Evolutionary conservation across 2,888 invertebrate genomes (phyloP).

Genomic region (Petrolisthes manimaculis): DNA sequence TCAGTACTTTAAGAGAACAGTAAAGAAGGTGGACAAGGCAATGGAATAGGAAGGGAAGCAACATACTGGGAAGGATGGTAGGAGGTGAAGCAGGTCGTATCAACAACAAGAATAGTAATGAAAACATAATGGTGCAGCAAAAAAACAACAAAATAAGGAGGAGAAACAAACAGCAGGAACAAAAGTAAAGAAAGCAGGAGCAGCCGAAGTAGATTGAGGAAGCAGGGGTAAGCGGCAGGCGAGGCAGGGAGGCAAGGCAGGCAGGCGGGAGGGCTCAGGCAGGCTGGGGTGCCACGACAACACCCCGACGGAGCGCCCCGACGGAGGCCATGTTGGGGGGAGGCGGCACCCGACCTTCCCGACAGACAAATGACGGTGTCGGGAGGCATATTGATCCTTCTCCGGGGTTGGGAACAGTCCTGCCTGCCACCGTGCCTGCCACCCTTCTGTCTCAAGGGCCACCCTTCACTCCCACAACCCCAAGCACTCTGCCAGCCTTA

Average conservation of each 20-base stretch:
- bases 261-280: background rate
- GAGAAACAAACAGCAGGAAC: no score
- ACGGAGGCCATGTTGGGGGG: background rate
- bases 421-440: background rate
- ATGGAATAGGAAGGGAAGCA: no score
- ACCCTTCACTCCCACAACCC: background rate
- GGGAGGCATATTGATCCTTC: slow-evolving; percentile 38
- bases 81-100: no score
- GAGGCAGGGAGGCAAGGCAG: background rate
- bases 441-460: background rate
- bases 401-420: background rate
- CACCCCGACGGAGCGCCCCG: background rate
- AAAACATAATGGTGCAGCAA: no score
- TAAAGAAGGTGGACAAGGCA: no score
- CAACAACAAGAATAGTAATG: no score
- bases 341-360: background rate
- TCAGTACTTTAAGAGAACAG: no score
- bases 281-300: background rate
- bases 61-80: no score
- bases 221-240: background rate
- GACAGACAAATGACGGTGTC: slow-evolving; percentile 31
- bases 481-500: slow-evolving; percentile 15
- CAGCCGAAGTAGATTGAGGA: background rate
- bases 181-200: background rate
- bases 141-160: no score